A percentile compares a stretch with the other conserved stretches of the same genome.
Conservation (phyloP, 1,140 invertebrate genomes). For the Pseudobourletiella spinata region DNA sequence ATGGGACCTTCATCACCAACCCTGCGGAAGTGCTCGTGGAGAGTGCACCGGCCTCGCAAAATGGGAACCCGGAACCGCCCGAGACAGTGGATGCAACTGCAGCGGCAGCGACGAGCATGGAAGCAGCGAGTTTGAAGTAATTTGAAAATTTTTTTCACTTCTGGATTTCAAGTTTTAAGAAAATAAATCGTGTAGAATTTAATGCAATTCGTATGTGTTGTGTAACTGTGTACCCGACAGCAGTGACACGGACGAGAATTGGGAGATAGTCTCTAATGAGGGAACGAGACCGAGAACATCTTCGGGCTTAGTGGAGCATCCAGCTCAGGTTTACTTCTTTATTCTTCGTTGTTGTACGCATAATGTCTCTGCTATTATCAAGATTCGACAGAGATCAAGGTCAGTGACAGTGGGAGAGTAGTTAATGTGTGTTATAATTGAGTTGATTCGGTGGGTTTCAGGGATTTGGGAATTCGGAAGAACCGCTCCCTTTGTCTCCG, state of each 20-base stretch:
- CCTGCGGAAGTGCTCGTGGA: not conserved
- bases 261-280: constrained; percentile 62
- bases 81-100: constrained; percentile 6
- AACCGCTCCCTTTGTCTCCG: constrained; percentile 56
- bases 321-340: constrained; percentile 3
- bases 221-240: too few species aligned
- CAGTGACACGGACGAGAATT: constrained; percentile 47
- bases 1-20: constrained; percentile 41
- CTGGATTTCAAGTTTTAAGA: too few species aligned
- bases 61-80: constrained; percentile 8
- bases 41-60: constrained; percentile 12
- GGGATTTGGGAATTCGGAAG: constrained; percentile 29
- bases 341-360: too few species aligned
- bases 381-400: too few species aligned
- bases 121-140: not conserved
- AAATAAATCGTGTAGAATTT: too few species aligned
- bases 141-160: not conserved
- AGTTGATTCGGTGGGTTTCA: not conserved
- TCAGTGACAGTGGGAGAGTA: too few species aligned
- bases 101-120: too few species aligned
- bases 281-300: constrained; percentile 16
- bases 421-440: too few species aligned
- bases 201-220: too few species aligned
- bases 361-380: too few species aligned
- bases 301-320: constrained; percentile 4